A percentile compares a stretch with the other conserved stretches of the same genome.
phyloP scores from a whole-genome alignment of 2,113 vertebrate species.

The Phoenicopterus ruber region DNA sequence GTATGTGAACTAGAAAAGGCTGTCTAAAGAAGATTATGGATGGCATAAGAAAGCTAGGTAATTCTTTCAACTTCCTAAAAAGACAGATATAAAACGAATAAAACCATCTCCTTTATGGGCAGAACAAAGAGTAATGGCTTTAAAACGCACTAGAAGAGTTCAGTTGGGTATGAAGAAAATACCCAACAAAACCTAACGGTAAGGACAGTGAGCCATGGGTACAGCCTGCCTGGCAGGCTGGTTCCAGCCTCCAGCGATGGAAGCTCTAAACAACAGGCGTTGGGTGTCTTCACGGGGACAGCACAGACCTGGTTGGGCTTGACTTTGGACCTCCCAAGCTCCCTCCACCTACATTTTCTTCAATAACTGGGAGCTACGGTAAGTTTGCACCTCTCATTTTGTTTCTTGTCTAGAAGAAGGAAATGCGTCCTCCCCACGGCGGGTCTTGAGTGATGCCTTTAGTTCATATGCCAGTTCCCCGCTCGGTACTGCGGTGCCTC shows the following conservation, averaged over 20 bases:
- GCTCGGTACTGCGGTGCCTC: fast-evolving
- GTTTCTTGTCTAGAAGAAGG: neutral
- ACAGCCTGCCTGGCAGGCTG: neutral
- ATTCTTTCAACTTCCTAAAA: neutral
- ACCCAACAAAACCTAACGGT: fast-evolving
- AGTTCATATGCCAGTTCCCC: neutral
- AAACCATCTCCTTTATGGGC: neutral
- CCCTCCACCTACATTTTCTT: neutral
- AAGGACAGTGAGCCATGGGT: neutral
- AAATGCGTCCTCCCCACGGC: neutral
- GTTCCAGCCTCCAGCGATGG: neutral
- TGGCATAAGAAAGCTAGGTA: neutral
- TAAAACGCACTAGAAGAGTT: neutral
- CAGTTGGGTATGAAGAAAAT: neutral
- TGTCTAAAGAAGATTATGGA: neutral
- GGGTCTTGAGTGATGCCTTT: neutral
- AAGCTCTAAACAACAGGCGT: neutral
- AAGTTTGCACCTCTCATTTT: neutral
- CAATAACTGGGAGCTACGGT: neutral
- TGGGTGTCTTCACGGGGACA: neutral
- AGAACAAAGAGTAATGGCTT: neutral
- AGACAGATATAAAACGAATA: neutral
- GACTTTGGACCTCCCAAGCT: neutral
- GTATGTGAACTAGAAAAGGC: neutral
- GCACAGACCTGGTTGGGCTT: neutral